Evolutionary conservation across 2,888 invertebrate genomes (phyloP).

Genomic region (Halictus ligatus): DNA sequence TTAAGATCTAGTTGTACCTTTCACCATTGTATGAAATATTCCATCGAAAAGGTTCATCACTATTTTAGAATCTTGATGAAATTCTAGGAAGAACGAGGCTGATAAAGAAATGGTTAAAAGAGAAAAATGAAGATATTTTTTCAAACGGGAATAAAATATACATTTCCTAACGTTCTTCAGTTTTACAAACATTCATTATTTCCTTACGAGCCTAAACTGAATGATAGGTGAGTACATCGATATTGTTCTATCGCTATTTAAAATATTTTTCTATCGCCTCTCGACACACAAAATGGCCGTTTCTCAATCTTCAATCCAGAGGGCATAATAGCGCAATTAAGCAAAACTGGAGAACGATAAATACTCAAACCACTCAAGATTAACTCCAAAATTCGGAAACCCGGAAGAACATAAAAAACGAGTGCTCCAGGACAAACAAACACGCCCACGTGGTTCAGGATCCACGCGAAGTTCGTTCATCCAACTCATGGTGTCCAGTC

Average conservation of each 20-base stretch:
- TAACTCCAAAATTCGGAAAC: background rate
- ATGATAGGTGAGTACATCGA: too few species aligned
- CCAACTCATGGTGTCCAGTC: conserved; percentile 9
- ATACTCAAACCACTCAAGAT: too few species aligned
- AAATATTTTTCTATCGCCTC: too few species aligned
- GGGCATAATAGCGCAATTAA: too few species aligned
- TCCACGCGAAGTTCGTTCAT: background rate
- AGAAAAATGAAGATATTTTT: background rate
- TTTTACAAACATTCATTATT: background rate
- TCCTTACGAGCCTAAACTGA: background rate
- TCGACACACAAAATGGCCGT: too few species aligned
- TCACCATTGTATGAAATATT: background rate
- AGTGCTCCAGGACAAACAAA: background rate
- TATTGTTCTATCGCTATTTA: too few species aligned
- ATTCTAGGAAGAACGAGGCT: background rate
- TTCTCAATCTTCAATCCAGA: too few species aligned
- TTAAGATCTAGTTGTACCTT: background rate
- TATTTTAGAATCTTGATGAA: too few species aligned
- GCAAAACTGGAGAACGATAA: too few species aligned
- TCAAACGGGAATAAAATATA: background rate
- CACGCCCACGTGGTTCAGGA: conserved; percentile 25
- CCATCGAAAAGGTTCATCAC: background rate
- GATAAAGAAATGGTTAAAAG: background rate
- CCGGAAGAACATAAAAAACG: background rate
- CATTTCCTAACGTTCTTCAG: background rate